phyloP scores from a whole-genome alignment of 2,113 vertebrate species.

The Phoxinus phoxinus region DNA sequence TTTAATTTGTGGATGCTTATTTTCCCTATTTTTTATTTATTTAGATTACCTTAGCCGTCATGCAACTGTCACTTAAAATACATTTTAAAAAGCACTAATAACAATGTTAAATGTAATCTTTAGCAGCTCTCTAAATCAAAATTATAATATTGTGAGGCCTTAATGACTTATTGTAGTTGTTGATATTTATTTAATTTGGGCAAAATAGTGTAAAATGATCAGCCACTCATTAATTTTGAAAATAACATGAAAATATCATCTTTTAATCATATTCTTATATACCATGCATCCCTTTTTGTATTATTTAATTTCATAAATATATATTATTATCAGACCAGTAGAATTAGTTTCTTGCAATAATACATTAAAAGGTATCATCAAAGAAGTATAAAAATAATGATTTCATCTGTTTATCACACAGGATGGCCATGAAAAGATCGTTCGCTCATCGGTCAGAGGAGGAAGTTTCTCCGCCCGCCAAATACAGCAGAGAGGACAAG shows the following conservation, averaged over 20 bases:
- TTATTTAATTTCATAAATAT: background rate
- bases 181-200: background rate
- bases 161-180: background rate
- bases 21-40: constrained; percentile 1
- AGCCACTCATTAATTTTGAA: background rate
- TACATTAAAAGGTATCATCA: constrained; percentile 7
- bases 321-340: background rate
- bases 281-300: background rate
- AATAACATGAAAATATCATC: background rate
- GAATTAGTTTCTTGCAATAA: background rate
- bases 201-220: background rate
- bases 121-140: background rate
- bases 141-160: background rate
- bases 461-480: constrained; percentile 85
- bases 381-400: too few relatives aligned
- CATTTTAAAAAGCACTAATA: background rate
- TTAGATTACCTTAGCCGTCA: background rate
- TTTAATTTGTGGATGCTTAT: background rate
- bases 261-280: too few relatives aligned
- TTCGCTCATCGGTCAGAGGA: constrained; percentile 85
- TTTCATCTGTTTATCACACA: constrained; percentile 68
- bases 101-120: background rate
- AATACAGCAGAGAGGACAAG: constrained; percentile 94
- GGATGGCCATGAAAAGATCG: constrained; percentile 92
- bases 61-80: background rate